Percentiles rank a stretch among this genome's conserved stretches.
Conservation (phyloP, 2,113 vertebrate genomes). For the Ariopsis seemanni region DNA sequence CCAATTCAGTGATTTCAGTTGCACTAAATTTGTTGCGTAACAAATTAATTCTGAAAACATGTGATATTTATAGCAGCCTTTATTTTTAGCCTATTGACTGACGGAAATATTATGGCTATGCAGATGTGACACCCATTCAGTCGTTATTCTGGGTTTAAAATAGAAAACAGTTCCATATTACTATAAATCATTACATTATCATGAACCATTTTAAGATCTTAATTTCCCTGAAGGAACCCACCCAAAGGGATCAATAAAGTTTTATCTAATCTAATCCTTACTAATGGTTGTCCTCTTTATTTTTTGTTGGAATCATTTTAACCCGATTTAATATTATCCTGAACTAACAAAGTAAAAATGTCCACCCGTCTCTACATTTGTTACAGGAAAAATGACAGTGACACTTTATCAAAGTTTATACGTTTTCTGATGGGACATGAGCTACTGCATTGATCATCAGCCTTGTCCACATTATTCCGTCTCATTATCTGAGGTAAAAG, state of each 20-base stretch:
- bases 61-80: too few species aligned
- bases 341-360: neutral
- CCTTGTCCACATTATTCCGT: neutral
- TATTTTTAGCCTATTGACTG: neutral
- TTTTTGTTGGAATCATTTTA: neutral
- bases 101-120: neutral
- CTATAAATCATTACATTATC: neutral
- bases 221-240: too few species aligned
- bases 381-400: neutral
- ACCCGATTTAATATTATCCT: neutral
- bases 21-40: neutral
- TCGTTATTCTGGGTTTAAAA: neutral
- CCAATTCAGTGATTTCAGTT: neutral
- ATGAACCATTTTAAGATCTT: neutral
- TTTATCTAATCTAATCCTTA: neutral
- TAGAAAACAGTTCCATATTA: neutral
- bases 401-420: neutral
- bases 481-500: neutral
- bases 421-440: neutral
- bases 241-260: too few species aligned
- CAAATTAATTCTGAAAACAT: too few species aligned
- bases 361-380: neutral
- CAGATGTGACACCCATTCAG: neutral
- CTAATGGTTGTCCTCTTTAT: neutral
- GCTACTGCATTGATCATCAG: neutral